These are phyloP conservation scores for Scortum barcoo DNA, from an alignment of 2,113 vertebrate species.

Conservation along the genomic window DNA sequence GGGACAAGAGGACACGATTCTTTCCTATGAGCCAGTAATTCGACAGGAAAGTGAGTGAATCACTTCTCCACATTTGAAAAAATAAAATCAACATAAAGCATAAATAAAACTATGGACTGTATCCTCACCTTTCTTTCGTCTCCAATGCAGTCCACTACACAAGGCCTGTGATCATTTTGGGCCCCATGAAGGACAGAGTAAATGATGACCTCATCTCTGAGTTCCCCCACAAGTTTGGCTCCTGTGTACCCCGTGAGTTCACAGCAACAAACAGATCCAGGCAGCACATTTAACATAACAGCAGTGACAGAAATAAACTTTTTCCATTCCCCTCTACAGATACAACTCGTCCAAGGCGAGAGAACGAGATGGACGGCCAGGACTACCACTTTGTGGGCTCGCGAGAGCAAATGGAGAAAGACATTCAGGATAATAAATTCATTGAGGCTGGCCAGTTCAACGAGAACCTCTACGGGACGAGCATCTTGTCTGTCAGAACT, in stretches of 20 bases:
- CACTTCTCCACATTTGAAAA: background rate
- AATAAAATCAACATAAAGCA: no score
- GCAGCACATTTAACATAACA: background rate
- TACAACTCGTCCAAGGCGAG: constrained; percentile 94
- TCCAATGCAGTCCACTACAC: constrained; percentile 92
- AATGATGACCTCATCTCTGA: constrained; percentile 99
- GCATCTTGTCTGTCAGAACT: constrained; percentile 96
- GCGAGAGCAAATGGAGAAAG: constrained; percentile 98
- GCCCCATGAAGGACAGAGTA: constrained; percentile 96
- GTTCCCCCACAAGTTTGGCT: constrained; percentile 99
- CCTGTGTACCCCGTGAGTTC: constrained; percentile 97
- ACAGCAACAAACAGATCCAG: background rate
- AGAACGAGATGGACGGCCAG: constrained; percentile 96
- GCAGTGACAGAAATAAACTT: background rate
- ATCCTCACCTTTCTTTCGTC: constrained; percentile 8
- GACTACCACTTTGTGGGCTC: constrained; percentile 97
- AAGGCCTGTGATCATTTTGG: constrained; percentile 97
- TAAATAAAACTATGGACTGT: background rate
- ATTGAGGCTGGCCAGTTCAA: constrained; percentile 99
- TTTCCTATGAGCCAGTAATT: constrained; percentile 97
- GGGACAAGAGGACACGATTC: constrained; percentile 97
- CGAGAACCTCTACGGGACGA: constrained; percentile 98
- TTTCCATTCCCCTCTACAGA: constrained; percentile 79
- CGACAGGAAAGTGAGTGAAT: constrained; percentile 97
- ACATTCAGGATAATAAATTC: constrained; percentile 99